Evolutionary conservation across 2,888 invertebrate genomes (phyloP).

Genomic region (Alviniconcha strummeri): DNA sequence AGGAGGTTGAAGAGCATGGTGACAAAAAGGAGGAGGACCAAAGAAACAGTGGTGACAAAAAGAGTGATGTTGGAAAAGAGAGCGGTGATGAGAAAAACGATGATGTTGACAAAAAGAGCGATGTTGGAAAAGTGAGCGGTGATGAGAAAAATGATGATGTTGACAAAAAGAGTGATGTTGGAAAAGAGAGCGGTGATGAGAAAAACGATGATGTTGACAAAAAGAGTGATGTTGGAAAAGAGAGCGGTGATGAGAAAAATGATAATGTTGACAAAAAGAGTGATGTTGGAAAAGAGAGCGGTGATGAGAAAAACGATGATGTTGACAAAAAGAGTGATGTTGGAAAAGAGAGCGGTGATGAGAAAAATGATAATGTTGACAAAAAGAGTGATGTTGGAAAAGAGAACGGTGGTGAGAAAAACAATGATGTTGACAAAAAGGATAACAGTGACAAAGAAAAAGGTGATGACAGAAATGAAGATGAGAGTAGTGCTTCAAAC

Average conservation of each 20-base stretch:
- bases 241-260: neutral
- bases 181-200: neutral
- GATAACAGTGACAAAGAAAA: neutral
- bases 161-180: conserved; percentile 18
- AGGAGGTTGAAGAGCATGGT: neutral
- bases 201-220: conserved; percentile 33
- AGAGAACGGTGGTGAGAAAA: too few species aligned
- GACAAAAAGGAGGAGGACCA: neutral
- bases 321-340: neutral
- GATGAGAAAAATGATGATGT: conserved; percentile 30
- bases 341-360: too few species aligned
- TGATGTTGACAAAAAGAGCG: conserved; percentile 20
- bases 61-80: conserved; percentile 22
- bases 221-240: conserved; percentile 20
- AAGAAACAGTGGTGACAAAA: neutral
- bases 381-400: too few species aligned
- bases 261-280: neutral
- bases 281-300: neutral
- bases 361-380: too few species aligned
- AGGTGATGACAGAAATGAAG: neutral
- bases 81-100: conserved; percentile 25
- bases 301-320: conserved; percentile 33
- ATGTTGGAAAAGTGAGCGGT: conserved; percentile 24
- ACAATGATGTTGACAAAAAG: neutral
- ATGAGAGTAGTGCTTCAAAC: neutral